Conservation (phyloP, 2,888 invertebrate species). For the Xanthia icteritia region DNA sequence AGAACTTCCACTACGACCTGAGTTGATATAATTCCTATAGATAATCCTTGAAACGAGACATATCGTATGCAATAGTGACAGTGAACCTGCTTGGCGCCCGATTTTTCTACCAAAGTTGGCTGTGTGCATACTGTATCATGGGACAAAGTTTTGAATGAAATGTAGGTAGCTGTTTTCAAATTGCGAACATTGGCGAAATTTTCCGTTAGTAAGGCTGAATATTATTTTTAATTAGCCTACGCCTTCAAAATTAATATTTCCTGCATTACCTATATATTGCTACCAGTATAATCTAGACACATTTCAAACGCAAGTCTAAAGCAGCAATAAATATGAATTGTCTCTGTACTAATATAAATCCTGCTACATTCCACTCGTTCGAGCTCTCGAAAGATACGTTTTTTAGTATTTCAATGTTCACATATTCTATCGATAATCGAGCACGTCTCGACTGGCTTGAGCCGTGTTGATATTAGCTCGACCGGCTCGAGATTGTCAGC, state of each 20-base stretch:
- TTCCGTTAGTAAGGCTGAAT: background rate
- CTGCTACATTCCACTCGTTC: background rate
- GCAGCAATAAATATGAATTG: background rate
- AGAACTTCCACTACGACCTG: background rate
- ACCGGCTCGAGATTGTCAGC: constrained; percentile 4
- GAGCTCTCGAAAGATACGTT: background rate
- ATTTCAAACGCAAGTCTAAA: too few relatives aligned
- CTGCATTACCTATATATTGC: too few relatives aligned
- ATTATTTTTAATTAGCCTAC: background rate
- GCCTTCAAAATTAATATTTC: background rate
- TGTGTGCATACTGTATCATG: background rate
- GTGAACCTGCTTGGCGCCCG: background rate
- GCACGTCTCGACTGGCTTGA: constrained; percentile 11
- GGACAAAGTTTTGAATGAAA: background rate
- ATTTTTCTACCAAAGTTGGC: background rate
- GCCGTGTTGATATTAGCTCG: constrained; percentile 21
- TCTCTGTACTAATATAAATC: constrained; percentile 7
- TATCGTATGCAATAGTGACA: background rate
- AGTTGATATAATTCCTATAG: background rate
- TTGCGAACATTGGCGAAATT: background rate
- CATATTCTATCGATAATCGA: constrained; percentile 22
- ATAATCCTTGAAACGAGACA: background rate
- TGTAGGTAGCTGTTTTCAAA: background rate
- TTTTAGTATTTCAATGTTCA: too few relatives aligned
- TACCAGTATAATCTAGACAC: too few relatives aligned